These are phyloP conservation scores for Hypsibius dujardini DNA, from an alignment of 1,140 invertebrate genomes.

Conservation along the genomic window DNA sequence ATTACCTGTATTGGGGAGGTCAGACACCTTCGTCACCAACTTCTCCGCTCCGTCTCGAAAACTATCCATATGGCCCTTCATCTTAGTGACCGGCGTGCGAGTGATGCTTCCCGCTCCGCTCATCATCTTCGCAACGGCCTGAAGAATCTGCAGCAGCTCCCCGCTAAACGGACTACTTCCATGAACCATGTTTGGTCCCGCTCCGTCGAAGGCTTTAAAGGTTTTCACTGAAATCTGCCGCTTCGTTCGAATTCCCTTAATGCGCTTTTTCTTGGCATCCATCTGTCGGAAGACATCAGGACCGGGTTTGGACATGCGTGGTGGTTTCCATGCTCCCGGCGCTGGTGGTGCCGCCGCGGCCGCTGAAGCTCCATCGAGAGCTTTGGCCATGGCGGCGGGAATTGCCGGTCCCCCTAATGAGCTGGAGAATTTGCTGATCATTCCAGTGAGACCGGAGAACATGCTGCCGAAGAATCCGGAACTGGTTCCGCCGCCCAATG, in stretches of 20 bases:
- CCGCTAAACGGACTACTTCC: neutral
- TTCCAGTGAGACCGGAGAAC: neutral
- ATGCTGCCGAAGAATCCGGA: neutral
- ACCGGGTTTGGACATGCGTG: neutral
- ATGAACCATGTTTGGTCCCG: neutral
- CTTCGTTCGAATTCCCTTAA: neutral
- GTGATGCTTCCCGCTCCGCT: neutral
- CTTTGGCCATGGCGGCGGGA: neutral
- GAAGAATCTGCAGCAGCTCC: neutral
- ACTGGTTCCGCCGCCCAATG: neutral
- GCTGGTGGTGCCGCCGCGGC: neutral
- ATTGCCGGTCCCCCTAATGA: neutral
- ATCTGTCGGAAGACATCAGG: constrained; percentile 3
- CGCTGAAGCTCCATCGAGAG: neutral
- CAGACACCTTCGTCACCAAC: neutral
- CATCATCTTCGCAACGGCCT: neutral
- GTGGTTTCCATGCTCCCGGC: neutral
- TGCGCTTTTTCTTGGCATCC: neutral
- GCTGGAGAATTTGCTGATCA: neutral
- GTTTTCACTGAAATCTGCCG: neutral
- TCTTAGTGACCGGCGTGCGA: neutral
- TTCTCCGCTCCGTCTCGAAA: neutral
- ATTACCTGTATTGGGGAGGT: neutral
- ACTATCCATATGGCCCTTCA: neutral
- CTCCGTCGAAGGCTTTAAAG: neutral